These are phyloP conservation scores for Cyprinella venusta DNA, from an alignment of 2,797 vertebrate species.

Conservation along the genomic window DNA sequence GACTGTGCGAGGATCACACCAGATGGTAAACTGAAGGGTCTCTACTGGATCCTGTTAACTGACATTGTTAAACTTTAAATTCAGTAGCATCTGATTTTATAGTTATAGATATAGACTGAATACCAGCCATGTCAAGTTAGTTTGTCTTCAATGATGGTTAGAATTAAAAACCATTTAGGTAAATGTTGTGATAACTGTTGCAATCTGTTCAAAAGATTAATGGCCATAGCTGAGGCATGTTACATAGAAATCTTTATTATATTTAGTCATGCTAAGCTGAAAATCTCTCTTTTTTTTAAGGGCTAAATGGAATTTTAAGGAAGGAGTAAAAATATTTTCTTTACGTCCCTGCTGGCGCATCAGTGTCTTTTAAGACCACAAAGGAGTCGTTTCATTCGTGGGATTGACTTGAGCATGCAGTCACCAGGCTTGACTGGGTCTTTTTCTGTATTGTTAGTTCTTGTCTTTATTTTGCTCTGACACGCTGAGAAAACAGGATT, in stretches of 20 bases:
- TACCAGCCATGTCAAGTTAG: neutral
- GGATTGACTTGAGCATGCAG: conserved; percentile 3
- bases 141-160: neutral
- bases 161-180: neutral
- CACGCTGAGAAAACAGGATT: conserved; percentile 32
- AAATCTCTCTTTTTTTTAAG: neutral
- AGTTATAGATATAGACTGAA: no score
- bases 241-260: neutral
- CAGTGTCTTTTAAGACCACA: neutral
- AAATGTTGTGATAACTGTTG: neutral
- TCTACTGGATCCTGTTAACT: neutral
- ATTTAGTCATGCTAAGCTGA: neutral
- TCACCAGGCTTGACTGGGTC: neutral
- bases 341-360: neutral
- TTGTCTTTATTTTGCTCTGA: conserved; percentile 24
- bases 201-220: neutral
- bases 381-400: neutral
- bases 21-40: neutral
- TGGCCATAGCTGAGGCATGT: neutral
- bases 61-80: neutral
- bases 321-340: neutral
- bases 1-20: neutral
- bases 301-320: neutral
- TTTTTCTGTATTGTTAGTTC: conserved; percentile 1
- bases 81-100: neutral